Conservation (phyloP, 2,113 vertebrate species). For the Proteles cristata region DNA sequence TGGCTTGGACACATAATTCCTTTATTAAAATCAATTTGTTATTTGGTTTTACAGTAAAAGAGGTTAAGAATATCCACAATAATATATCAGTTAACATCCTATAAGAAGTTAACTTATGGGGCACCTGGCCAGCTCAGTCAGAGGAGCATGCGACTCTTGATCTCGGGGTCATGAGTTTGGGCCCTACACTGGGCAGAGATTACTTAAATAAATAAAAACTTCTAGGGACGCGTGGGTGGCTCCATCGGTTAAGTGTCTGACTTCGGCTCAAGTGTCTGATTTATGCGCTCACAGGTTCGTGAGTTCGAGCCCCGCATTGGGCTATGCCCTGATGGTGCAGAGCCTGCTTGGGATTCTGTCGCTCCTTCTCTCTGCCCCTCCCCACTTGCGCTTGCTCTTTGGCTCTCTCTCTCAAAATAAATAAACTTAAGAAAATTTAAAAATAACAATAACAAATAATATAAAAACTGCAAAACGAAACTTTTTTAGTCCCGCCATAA, state of each 20-base stretch:
- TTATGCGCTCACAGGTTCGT: no score
- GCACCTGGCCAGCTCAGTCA: no score
- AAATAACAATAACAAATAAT: no score
- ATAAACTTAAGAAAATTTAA: background rate
- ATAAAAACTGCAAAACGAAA: background rate
- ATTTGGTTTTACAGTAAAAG: background rate
- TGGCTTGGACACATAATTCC: background rate
- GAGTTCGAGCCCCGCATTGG: no score
- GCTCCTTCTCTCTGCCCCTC: no score
- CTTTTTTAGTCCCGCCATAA: background rate
- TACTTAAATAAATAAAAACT: background rate
- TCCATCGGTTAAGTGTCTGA: no score
- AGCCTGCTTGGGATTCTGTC: no score
- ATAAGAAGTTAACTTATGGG: background rate
- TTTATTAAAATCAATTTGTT: background rate
- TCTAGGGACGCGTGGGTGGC: no score
- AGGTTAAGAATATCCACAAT: background rate
- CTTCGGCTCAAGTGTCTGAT: no score
- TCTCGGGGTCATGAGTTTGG: background rate
- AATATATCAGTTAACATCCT: background rate
- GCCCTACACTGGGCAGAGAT: background rate
- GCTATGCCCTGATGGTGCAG: no score
- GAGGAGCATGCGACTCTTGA: background rate
- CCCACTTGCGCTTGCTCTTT: no score
- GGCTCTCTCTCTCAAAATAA: background rate